Percentiles rank a stretch among this genome's conserved stretches.
Conservation (phyloP, 2,888 invertebrate species). For the Seira ritae region DNA sequence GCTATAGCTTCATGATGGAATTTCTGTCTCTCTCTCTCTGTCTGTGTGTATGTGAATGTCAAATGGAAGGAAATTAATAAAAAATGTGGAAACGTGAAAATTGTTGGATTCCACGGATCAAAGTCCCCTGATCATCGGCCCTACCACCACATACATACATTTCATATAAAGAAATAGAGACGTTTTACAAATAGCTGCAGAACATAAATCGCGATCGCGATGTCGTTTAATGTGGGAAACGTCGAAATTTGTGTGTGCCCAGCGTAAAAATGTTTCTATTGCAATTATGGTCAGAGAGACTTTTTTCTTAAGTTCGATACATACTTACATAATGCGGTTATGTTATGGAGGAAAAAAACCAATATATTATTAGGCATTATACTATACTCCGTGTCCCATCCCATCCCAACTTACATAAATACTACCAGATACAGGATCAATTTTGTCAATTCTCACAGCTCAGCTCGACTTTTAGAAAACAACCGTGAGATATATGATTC, state of each 20-base stretch:
- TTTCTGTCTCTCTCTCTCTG: background rate
- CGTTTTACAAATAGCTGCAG: background rate
- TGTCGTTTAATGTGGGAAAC: background rate
- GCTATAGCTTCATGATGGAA: background rate
- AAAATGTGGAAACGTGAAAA: constrained; percentile 50
- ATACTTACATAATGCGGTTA: background rate
- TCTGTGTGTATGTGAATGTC: too few species aligned
- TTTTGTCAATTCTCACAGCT: background rate
- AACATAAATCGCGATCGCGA: background rate
- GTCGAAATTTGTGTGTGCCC: constrained; percentile 1
- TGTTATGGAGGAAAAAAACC: background rate
- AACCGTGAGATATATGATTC: too few species aligned
- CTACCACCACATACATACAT: too few species aligned
- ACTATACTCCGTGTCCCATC: background rate
- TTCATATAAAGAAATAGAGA: too few species aligned
- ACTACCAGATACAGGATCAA: background rate
- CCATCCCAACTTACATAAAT: background rate
- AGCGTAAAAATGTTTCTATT: background rate
- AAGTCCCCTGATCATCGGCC: too few species aligned
- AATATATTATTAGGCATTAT: background rate
- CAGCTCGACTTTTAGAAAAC: background rate
- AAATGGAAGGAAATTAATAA: constrained; percentile 7
- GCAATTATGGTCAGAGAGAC: background rate
- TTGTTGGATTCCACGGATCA: constrained; percentile 44
- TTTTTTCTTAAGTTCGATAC: too few species aligned